A percentile compares a stretch with the other conserved stretches of the same genome.
These are phyloP conservation scores for Xenopus tropicalis DNA, from an alignment of 2,113 vertebrate species.

Conservation along the genomic window DNA sequence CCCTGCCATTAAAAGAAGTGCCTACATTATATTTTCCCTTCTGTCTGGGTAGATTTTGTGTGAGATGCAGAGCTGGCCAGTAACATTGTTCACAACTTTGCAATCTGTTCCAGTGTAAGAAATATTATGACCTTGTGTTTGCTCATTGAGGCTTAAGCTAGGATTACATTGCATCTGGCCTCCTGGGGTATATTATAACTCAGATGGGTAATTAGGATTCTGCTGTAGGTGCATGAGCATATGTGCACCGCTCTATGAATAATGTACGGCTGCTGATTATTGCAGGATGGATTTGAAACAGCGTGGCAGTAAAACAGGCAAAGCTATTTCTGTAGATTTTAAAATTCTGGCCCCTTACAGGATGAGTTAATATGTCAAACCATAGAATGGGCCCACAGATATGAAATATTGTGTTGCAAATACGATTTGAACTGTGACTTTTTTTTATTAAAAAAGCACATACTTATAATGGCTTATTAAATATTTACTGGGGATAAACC, in stretches of 20 bases:
- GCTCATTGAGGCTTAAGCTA: conserved; percentile 20
- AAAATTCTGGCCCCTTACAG: no score
- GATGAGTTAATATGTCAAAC: no score
- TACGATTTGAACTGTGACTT: no score
- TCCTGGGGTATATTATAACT: conserved; percentile 33
- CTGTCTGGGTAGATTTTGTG: neutral
- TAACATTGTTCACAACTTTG: conserved; percentile 7
- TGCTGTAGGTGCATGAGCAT: conserved; percentile 18
- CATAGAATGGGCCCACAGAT: no score
- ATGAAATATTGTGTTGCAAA: no score
- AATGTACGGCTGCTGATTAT: neutral
- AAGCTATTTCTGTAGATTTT: neutral
- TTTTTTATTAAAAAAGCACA: no score
- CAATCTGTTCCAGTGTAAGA: conserved; percentile 9
- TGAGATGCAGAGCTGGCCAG: neutral
- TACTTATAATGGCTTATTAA: no score
- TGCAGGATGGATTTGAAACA: conserved; percentile 4
- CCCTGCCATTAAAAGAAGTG: no score
- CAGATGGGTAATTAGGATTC: conserved; percentile 33
- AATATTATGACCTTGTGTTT: conserved; percentile 26
- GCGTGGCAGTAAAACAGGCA: conserved; percentile 1
- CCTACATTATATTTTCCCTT: no score
- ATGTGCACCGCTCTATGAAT: neutral
- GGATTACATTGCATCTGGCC: conserved; percentile 8
- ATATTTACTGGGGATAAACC: no score